A percentile compares a stretch with the other conserved stretches of the same genome.
Evolutionary conservation across 2,113 vertebrate species (phyloP).

Genomic region (Hippocampus guttulatus): DNA sequence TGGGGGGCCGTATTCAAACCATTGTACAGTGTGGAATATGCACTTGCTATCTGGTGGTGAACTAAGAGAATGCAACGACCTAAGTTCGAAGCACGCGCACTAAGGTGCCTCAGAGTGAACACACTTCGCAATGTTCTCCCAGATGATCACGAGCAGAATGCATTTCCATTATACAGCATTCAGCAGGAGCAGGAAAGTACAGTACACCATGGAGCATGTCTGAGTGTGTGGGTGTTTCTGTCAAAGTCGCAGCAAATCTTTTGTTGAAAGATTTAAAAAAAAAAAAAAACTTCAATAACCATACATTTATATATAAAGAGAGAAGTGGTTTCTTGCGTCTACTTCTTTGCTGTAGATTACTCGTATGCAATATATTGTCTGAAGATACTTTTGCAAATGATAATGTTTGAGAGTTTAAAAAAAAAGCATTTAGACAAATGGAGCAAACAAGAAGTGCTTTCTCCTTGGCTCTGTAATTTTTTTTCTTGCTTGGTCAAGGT

Average conservation of each 20-base stretch:
- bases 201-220: background rate
- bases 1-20: too few species aligned
- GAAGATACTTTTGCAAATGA: constrained; percentile 27
- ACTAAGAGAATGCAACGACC: too few species aligned
- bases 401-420: constrained; percentile 48
- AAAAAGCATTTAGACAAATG: constrained; percentile 36
- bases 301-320: constrained; percentile 61
- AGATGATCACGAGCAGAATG: background rate
- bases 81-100: too few species aligned
- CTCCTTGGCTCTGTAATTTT: constrained; percentile 47
- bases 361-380: constrained; percentile 18
- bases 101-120: too few species aligned
- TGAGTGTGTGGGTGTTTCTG: constrained; percentile 11
- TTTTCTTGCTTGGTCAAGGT: constrained; percentile 48
- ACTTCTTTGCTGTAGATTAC: constrained; percentile 36
- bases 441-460: constrained; percentile 51
- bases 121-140: too few species aligned
- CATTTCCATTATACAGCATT: background rate
- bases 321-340: constrained; percentile 32
- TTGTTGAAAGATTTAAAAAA: constrained; percentile 13
- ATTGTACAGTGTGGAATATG: too few species aligned
- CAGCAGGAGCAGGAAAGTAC: background rate
- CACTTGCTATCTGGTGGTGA: too few species aligned
- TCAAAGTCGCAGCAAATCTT: constrained; percentile 21
- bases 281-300: constrained; percentile 41